Conservation (phyloP, 1,140 invertebrate genomes). For the Diabrotica virgifera region DNA sequence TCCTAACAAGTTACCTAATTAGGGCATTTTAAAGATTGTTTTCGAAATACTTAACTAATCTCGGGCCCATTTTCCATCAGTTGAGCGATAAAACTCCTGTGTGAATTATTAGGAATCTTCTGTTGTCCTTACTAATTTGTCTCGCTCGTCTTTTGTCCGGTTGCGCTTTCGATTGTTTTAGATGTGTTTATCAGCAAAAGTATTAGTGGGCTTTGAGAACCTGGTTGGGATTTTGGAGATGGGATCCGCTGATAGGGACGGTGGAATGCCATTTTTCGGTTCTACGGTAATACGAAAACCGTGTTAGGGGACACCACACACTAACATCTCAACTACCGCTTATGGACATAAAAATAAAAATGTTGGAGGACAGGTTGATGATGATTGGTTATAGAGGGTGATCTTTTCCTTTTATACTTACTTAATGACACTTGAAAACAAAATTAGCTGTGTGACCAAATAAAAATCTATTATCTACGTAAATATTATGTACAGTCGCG, state of each 20-base stretch:
- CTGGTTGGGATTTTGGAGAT: constrained; percentile 32
- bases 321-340: constrained; percentile 32
- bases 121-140: constrained; percentile 37
- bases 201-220: constrained; percentile 29
- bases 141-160: constrained; percentile 32
- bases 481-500: too few relatives aligned
- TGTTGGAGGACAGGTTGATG: constrained; percentile 6
- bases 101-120: constrained; percentile 33
- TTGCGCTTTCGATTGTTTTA: constrained; percentile 33
- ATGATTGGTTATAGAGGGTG: constrained; percentile 6
- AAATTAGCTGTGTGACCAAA: neutral
- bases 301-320: constrained; percentile 30
- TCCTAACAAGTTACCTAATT: neutral
- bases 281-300: constrained; percentile 35
- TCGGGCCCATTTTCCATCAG: neutral
- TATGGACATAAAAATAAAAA: constrained; percentile 20
- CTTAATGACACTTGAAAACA: neutral
- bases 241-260: constrained; percentile 30
- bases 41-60: neutral
- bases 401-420: neutral
- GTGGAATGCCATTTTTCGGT: constrained; percentile 36
- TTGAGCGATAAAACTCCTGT: constrained; percentile 21
- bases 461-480: too few relatives aligned
- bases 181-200: constrained; percentile 36
- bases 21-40: constrained; percentile 2